Evolutionary conservation across 2,888 invertebrate species (phyloP).

Genomic region (Ctenicera cuprea): DNA sequence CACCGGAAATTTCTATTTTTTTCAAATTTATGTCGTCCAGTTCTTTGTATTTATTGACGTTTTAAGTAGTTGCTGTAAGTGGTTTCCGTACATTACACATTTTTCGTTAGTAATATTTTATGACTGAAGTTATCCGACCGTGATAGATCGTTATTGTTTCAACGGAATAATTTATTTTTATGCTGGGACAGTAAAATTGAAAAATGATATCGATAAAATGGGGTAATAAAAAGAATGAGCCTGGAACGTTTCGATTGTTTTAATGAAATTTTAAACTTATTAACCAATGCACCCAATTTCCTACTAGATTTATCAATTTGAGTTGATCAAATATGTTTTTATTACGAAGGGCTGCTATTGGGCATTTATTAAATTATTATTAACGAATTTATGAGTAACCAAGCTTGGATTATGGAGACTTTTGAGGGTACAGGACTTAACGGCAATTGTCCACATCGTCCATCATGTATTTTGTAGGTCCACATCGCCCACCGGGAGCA

Average conservation of each 20-base stretch:
- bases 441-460: no score
- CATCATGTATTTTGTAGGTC: no score
- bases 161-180: constrained; percentile 44
- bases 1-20: not conserved
- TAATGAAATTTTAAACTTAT: constrained; percentile 31
- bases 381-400: no score
- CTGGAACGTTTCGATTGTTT: constrained; percentile 29
- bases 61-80: constrained; percentile 4
- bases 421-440: no score
- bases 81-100: constrained; percentile 25
- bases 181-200: constrained; percentile 31
- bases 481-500: no score
- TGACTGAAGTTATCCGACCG: constrained; percentile 34
- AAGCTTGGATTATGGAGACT: no score
- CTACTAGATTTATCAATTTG: not conserved
- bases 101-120: constrained; percentile 37
- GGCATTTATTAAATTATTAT: no score
- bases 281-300: not conserved
- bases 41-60: constrained; percentile 11
- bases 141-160: constrained; percentile 46
- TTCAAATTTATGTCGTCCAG: constrained; percentile 1
- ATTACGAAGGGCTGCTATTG: no score
- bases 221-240: constrained; percentile 17
- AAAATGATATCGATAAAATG: constrained; percentile 36
- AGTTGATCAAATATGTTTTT: no score